Evolutionary conservation across 2,888 invertebrate genomes (phyloP).

Genomic region (Andrena fulva): DNA sequence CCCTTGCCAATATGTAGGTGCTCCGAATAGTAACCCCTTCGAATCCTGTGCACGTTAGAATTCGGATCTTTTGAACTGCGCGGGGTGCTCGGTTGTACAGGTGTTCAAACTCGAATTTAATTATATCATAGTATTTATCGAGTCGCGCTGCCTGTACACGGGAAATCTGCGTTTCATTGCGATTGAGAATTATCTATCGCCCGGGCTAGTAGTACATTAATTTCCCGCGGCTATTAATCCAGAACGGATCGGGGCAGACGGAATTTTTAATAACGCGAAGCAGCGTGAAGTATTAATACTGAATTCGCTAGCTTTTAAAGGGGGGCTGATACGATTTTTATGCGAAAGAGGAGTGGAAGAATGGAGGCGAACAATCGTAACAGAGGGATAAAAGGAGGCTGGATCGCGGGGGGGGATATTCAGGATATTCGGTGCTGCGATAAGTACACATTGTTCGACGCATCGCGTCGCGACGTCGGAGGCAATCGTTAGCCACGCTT

Average conservation of each 20-base stretch:
- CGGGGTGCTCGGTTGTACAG: neutral
- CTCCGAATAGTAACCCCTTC: neutral
- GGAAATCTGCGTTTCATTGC: neutral
- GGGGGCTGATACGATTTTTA: conserved; percentile 30
- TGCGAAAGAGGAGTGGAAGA: conserved; percentile 14
- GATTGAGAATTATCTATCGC: neutral
- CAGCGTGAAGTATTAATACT: conserved; percentile 35
- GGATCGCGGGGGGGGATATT: conserved; percentile 27
- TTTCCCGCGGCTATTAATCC: neutral
- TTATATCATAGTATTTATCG: neutral
- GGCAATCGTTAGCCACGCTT: conserved; percentile 59
- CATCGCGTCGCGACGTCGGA: conserved; percentile 54
- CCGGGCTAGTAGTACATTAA: neutral
- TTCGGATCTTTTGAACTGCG: neutral
- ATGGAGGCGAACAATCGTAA: conserved; percentile 25
- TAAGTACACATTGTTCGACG: conserved; percentile 69
- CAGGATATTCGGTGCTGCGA: conserved; percentile 49
- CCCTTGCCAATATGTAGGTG: conserved; percentile 8
- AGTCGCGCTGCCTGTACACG: neutral
- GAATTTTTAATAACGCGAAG: conserved; percentile 32
- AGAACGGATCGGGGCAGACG: neutral
- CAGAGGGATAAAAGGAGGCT: conserved; percentile 16
- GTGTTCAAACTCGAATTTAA: neutral
- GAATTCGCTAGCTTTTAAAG: conserved; percentile 21
- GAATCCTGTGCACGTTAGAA: too few species aligned